Evolutionary conservation across 2,888 invertebrate genomes (phyloP), one percentile per base, ranked within the genome.

Genomic region (Troides oblongomaculatus): DNA sequence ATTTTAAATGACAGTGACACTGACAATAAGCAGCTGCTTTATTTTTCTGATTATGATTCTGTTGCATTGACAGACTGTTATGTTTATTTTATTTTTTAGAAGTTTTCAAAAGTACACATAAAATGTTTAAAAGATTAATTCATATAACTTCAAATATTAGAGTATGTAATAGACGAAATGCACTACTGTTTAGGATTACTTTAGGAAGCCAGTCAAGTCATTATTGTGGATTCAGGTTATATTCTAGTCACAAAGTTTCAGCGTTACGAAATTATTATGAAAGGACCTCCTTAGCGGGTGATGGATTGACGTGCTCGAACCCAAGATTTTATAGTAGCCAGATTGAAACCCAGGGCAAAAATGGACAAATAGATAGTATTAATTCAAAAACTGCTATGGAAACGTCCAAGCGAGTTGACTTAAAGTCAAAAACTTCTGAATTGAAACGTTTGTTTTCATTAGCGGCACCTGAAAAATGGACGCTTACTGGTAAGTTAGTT

Each of bases 381-480:
- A 83, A 87, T 73, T 79, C 82, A 74, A 86, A 88, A 73, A 75
- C 78, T 64, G 74, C 77, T 50, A 75, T 88, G 77, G 78, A 79
- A 57, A 76, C 84, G 56, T 77, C 87, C 56, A 88, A 88, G 74
- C 90, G 90, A 81, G 88, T 89, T 61, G 91, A 88, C 74, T 87
- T 88, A 23, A 91, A 90, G 80, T 87, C 92, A 88, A 93, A 93
- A 78, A 86, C 88, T 77, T 89, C 94, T 1, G 94, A 94, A 78
- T 71, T 94, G 62, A 91, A 86, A 75, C 84, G 94, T 74, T 83
- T 95, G 72, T 87, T 94, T 78, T 86, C 92, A 67, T 87, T 95
- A 79, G 94, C 94, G 17, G 94, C 92, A 77, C 94, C 94, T 53
- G 94, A 95, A 79, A 94, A 94, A 93, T 94, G 94, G 94, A 94